phyloP scores from a whole-genome alignment of 1,140 invertebrate genomes.

The Eurosta solidaginis region DNA sequence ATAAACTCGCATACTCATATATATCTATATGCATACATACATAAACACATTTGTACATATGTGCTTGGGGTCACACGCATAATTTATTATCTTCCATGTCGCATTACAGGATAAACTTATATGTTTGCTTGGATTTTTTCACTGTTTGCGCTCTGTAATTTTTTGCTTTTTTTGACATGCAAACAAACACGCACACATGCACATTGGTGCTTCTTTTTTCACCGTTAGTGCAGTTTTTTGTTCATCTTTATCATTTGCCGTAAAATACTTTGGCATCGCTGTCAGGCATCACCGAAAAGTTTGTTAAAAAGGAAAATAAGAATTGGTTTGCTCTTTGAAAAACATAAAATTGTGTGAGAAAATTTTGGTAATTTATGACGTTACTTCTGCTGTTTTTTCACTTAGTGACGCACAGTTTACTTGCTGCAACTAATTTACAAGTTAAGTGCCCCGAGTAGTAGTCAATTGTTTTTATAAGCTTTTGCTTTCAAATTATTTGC shows the following conservation, averaged over 20 bases:
- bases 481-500: neutral
- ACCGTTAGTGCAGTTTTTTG: neutral
- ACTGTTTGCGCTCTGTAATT: neutral
- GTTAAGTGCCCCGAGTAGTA: neutral
- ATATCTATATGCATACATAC: neutral
- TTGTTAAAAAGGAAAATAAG: neutral
- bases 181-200: neutral
- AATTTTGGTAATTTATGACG: slow-evolving; percentile 14
- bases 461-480: neutral
- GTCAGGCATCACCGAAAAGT: slow-evolving; percentile 18
- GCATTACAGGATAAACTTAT: slow-evolving; percentile 16
- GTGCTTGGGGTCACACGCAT: slow-evolving; percentile 19
- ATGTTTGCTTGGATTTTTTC: slow-evolving; percentile 14
- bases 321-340: neutral
- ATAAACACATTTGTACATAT: neutral
- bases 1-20: neutral
- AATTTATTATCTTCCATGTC: slow-evolving; percentile 16
- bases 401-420: neutral
- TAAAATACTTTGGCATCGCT: slow-evolving; percentile 15
- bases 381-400: slow-evolving; percentile 4
- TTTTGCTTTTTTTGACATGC: neutral
- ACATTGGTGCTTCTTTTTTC: neutral
- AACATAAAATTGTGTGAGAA: slow-evolving; percentile 13
- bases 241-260: neutral
- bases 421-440: neutral